These are phyloP conservation scores for Dicranocentrus wangi DNA, from an alignment of 2,888 invertebrate genomes.

Conservation along the genomic window DNA sequence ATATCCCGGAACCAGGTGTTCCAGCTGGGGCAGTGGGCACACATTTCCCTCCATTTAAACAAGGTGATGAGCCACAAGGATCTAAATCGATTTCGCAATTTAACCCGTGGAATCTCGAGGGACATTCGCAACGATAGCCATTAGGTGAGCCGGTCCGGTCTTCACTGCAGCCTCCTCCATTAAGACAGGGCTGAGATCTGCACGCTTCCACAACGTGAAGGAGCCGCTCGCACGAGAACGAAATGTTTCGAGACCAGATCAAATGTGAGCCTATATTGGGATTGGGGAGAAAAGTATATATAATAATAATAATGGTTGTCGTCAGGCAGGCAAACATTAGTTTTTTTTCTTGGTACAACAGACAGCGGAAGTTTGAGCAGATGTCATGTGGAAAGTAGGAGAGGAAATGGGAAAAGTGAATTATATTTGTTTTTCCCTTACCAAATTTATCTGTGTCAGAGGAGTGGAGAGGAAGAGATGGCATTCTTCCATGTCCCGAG, in stretches of 20 bases:
- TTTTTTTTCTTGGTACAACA: no score
- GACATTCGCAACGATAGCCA: constrained; percentile 80
- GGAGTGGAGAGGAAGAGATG: constrained; percentile 70
- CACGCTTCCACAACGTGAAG: constrained; percentile 77
- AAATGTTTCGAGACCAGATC: constrained; percentile 71
- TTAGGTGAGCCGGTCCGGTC: constrained; percentile 75
- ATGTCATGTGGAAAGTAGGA: no score
- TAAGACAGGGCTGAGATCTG: constrained; percentile 85
- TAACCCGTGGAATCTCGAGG: constrained; percentile 81
- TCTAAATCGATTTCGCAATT: constrained; percentile 90
- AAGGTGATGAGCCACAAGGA: constrained; percentile 91
- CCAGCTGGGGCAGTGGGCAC: constrained; percentile 79
- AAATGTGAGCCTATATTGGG: constrained; percentile 59
- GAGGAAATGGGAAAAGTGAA: no score
- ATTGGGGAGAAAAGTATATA: constrained; percentile 1
- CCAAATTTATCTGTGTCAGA: constrained; percentile 69
- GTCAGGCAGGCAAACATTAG: neutral
- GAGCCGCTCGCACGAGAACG: constrained; percentile 71
- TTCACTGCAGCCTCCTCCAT: constrained; percentile 82
- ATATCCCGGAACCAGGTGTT: constrained; percentile 70
- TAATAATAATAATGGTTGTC: neutral
- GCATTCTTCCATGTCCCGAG: constrained; percentile 67
- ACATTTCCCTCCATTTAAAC: constrained; percentile 75
- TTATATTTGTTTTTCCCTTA: no score
- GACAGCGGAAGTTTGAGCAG: no score